Base-by-base conservation (phyloP, 2,888 invertebrate species). In the Bellardia pandia region DNA sequence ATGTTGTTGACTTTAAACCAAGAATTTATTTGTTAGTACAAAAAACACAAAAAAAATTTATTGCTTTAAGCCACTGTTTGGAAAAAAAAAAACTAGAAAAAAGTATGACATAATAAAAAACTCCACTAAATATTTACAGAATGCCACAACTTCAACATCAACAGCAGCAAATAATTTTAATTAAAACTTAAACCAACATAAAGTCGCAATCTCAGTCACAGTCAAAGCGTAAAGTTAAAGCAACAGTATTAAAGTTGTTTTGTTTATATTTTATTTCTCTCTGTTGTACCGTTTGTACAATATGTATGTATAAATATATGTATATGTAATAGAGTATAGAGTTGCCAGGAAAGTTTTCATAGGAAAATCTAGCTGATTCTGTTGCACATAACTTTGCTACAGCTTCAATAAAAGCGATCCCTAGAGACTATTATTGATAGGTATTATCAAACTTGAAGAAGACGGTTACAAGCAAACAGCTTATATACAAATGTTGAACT, bases 161-260 rank as follows among this genome's bases (percentile, higher is more conserved):
- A 83, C 68, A 81, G 75, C 64, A 80, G 75, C 71, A 81, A 90
- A 90, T 90, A 90, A 90, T 93, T 93, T 93, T 93, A 93, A 93
- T 93, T 93, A 93, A 93, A 93, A 92, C 90, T 92, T 91, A 90
- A 91, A 90, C 89, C 89, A 90, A 86, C 86, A 87, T 14, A 60
- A 42, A 76, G 60, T 62, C 62, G 13, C 40, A 45, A 33, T 51
- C 13, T n/a, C 33, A 56, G 4, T 58, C 51, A 66, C 64, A 69
- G 48, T n/a, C 64, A 78, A 66, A 72, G 71, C 72, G 48, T 69
- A 42, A 76, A 30, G 53, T 71, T 76, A 71, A 71, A 64, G 56
- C 71, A 64, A 76, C 64, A 48, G 45, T 71, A 71, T 83, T 83
- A 13, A 53, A 53, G 45, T 53, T 23, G 16, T 11, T 66, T 48